These are phyloP conservation scores for Nesogale talazaci DNA, from an alignment of 2,113 vertebrate genomes.

Conservation along the genomic window DNA sequence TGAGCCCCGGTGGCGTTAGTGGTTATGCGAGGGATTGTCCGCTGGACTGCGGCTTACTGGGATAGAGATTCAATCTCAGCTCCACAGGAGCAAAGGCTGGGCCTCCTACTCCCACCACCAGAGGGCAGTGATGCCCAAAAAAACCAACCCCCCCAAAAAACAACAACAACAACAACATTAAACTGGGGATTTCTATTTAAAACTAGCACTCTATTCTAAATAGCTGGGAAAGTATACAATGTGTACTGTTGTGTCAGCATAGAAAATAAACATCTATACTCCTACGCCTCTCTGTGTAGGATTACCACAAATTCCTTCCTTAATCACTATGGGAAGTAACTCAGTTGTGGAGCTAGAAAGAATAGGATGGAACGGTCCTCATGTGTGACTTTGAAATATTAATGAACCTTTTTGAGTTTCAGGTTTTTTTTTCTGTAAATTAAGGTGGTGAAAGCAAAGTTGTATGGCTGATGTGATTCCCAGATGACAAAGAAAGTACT, in stretches of 20 bases:
- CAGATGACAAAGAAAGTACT: background rate
- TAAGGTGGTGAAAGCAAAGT: background rate
- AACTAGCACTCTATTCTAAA: background rate
- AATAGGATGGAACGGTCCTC: background rate
- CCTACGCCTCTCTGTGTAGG: background rate
- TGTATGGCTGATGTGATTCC: background rate
- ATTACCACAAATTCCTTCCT: background rate
- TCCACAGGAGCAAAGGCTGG: no score
- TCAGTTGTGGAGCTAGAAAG: background rate
- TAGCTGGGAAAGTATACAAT: background rate
- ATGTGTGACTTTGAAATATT: background rate
- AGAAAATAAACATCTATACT: background rate
- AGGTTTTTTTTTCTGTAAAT: background rate
- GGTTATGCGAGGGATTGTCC: no score
- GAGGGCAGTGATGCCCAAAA: no score
- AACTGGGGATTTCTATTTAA: no score
- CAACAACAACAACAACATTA: no score
- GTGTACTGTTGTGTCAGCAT: background rate
- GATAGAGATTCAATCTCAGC: no score
- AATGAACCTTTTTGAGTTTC: background rate
- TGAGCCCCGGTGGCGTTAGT: no score
- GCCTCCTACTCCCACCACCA: no score
- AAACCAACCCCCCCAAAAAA: no score
- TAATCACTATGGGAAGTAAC: background rate
- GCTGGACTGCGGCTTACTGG: no score